These are phyloP conservation scores for Ctenomys sociabilis DNA, from an alignment of 2,113 vertebrate species.

Conservation along the genomic window DNA sequence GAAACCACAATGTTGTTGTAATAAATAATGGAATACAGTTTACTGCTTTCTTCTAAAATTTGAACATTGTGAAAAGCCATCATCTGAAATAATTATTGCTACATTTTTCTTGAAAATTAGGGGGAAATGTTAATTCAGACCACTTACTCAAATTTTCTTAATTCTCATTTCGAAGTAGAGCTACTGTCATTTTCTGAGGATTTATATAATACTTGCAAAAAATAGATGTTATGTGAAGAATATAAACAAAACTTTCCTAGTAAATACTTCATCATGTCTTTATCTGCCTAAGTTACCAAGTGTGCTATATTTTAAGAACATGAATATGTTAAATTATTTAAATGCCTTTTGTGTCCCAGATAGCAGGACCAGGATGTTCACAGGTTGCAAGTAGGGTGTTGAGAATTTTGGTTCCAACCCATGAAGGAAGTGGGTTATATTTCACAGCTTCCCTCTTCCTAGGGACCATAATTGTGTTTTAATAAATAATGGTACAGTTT, in stretches of 20 bases:
- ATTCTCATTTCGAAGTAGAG: not conserved
- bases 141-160: not conserved
- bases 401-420: not conserved
- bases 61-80: slow-evolving; percentile 73
- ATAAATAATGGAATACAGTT: not conserved
- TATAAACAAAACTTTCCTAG: not conserved
- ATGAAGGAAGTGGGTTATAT: not conserved
- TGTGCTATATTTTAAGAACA: not conserved
- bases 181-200: not conserved
- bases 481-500: not conserved
- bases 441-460: not conserved
- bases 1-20: not conserved
- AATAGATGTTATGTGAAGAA: not conserved
- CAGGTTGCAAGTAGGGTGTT: not conserved
- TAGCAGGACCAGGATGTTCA: not conserved
- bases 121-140: not conserved
- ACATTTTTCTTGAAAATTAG: slow-evolving; percentile 29
- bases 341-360: not conserved
- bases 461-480: not conserved
- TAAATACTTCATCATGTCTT: not conserved
- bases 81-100: slow-evolving; percentile 65
- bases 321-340: not conserved
- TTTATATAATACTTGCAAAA: not conserved
- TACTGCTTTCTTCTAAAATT: slow-evolving; percentile 52
- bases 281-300: not conserved